Percentiles rank a stretch among this genome's conserved stretches.
These are phyloP conservation scores for Drosophila helvetica DNA, from an alignment of 2,888 invertebrate genomes.

Conservation along the genomic window DNA sequence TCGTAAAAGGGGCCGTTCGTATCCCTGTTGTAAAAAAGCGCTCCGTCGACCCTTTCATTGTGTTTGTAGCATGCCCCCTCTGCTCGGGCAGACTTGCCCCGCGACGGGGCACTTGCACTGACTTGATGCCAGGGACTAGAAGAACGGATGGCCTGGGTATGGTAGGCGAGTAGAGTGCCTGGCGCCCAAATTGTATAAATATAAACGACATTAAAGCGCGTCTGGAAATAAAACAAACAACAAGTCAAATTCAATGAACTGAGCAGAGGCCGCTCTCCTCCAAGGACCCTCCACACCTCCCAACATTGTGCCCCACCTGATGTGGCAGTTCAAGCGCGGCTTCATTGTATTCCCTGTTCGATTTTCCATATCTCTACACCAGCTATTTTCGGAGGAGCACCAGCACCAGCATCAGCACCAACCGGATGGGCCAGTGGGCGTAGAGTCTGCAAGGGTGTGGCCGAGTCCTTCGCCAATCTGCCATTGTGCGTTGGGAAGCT, in stretches of 20 bases:
- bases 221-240: conserved; percentile 76
- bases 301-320: conserved; percentile 29
- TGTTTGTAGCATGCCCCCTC: conserved; percentile 16
- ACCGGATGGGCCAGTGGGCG: conserved; percentile 22
- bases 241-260: conserved; percentile 75
- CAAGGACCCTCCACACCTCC: conserved; percentile 15
- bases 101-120: conserved; percentile 55
- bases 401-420: conserved; percentile 15
- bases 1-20: conserved; percentile 54
- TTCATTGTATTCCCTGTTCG: conserved; percentile 56
- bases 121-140: conserved; percentile 17
- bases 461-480: conserved; percentile 35
- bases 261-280: conserved; percentile 42
- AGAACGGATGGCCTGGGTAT: not conserved
- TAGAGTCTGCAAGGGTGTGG: conserved; percentile 3
- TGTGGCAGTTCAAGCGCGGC: conserved; percentile 64
- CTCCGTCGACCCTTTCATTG: conserved; percentile 58
- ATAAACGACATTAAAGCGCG: conserved; percentile 76
- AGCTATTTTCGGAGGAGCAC: conserved; percentile 61
- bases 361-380: conserved; percentile 76
- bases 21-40: conserved; percentile 57
- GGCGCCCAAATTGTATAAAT: conserved; percentile 69
- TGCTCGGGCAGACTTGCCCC: conserved; percentile 3
- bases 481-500: conserved; percentile 49
- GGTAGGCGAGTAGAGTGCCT: conserved; percentile 3